Conservation (phyloP, 1,140 invertebrate genomes). For the Lysiphlebus fabarum region DNA sequence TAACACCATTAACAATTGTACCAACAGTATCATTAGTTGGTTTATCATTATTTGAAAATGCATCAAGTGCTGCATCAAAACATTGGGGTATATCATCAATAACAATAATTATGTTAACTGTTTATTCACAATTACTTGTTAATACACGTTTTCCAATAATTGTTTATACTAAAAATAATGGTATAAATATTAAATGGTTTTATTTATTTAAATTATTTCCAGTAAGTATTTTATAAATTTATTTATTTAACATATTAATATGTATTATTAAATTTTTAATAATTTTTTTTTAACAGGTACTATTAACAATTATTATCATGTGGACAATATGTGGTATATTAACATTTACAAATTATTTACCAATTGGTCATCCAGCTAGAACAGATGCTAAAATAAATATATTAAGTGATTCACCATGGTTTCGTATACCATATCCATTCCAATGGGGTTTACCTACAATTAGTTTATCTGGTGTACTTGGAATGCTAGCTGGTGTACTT, state of each 20-base stretch:
- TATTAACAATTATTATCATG: constrained; percentile 76
- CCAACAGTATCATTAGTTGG: constrained; percentile 79
- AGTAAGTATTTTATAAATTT: constrained; percentile 58
- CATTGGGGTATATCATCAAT: constrained; percentile 76
- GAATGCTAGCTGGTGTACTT: constrained; percentile 80
- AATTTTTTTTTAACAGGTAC: constrained; percentile 58
- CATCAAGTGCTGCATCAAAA: constrained; percentile 68
- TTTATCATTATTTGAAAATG: constrained; percentile 75
- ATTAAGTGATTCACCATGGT: constrained; percentile 73
- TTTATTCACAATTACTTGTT: constrained; percentile 79
- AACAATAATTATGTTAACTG: constrained; percentile 74
- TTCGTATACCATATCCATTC: constrained; percentile 81
- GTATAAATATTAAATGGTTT: constrained; percentile 63
- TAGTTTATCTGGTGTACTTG: constrained; percentile 70
- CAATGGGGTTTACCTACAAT: constrained; percentile 85
- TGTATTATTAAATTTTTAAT: constrained; percentile 16
- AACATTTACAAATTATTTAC: constrained; percentile 66
- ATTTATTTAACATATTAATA: too few relatives aligned
- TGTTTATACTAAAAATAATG: constrained; percentile 60
- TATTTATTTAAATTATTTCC: constrained; percentile 80
- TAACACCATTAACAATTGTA: constrained; percentile 77
- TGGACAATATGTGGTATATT: constrained; percentile 76
- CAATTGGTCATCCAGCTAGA: constrained; percentile 67
- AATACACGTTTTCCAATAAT: constrained; percentile 67
- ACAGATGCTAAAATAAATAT: constrained; percentile 76